Evolutionary conservation across 1,140 invertebrate species (phyloP).

Genomic region (Drosophila nikananu): DNA sequence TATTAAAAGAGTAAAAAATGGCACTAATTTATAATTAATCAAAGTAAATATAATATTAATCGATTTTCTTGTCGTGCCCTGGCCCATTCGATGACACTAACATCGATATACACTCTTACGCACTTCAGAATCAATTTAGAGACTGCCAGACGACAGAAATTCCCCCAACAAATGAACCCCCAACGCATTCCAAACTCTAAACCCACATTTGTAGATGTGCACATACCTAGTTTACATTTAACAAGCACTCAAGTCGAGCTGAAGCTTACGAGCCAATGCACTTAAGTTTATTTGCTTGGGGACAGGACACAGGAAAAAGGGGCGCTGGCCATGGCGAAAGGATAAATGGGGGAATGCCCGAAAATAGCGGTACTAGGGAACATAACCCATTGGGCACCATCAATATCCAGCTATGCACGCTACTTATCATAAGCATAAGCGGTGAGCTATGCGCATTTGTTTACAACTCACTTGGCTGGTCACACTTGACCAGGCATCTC

Average conservation of each 20-base stretch:
- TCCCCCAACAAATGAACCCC: slow-evolving; percentile 34
- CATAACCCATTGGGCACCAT: slow-evolving; percentile 44
- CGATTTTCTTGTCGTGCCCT: slow-evolving; percentile 4
- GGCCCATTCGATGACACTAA: slow-evolving; percentile 10
- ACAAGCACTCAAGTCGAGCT: slow-evolving; percentile 58
- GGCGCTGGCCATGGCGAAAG: background rate
- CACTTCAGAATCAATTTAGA: slow-evolving; percentile 45
- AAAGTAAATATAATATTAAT: background rate
- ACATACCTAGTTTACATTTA: slow-evolving; percentile 65
- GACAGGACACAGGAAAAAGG: slow-evolving; percentile 31
- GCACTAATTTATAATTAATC: background rate
- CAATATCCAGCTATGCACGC: slow-evolving; percentile 57
- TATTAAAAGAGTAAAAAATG: too few species aligned
- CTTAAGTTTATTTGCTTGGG: slow-evolving; percentile 79
- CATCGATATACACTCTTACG: slow-evolving; percentile 32
- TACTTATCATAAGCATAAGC: slow-evolving; percentile 43
- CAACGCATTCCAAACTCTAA: slow-evolving; percentile 41
- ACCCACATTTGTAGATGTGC: background rate
- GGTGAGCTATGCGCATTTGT: slow-evolving; percentile 50
- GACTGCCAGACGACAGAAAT: slow-evolving; percentile 10
- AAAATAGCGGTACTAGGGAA: slow-evolving; percentile 22
- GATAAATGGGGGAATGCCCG: slow-evolving; percentile 7
- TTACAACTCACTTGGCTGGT: slow-evolving; percentile 76
- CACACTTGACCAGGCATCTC: slow-evolving; percentile 56
- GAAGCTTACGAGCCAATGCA: slow-evolving; percentile 60